Evolutionary conservation across 2,797 vertebrate genomes (phyloP), one percentile per base, ranked within the genome.

Genomic region (Mastacembelus armatus): DNA sequence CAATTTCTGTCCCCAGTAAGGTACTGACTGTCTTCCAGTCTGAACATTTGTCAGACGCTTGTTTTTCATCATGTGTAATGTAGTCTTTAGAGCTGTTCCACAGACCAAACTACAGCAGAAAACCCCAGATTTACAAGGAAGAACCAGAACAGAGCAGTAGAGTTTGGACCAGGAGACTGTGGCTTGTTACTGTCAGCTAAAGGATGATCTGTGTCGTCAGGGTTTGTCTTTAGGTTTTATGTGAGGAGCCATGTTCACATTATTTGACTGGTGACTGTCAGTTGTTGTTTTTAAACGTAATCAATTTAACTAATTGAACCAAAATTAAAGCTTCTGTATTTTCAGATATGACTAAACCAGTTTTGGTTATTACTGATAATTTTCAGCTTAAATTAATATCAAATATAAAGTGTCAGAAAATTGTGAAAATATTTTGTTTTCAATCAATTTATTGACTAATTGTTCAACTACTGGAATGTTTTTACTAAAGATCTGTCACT

Each of bases 21-120:
- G 14, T 4, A 14, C 33, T 3, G 21, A 30, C 26, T 4, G 45
- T 71, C 74, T 77, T 77, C 68, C 74, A 47, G 48, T 59, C 32
- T 38, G 29, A 58, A 4, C 2, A 4, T 33, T 24, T 18, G 15
- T 49, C 9, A 5, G 38, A 48, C 4, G 0, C 18, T 32, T 15
- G n/a, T n/a, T n/a, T n/a, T n/a, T n/a, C n/a, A n/a, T 74, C 42
- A 52, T 71, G 58, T 57, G 39, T 36, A 64, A 39, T 67, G 52
- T 29, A 66, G 60, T 66, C 32, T 49, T n/a, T 44, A 22, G 18
- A 30, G 29, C 7, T 3, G 3, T 19, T 33, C 21, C 14, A 12
- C 29, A 21, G 38, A 61, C 18, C 29, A 12, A 8, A 15, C 32
- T 43, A 38, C 10, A 10, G 16, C 33, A n/a, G 26, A 3, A 26